Base-by-base conservation (phyloP, 2,888 invertebrate species). In the Laspeyria flexula region DNA sequence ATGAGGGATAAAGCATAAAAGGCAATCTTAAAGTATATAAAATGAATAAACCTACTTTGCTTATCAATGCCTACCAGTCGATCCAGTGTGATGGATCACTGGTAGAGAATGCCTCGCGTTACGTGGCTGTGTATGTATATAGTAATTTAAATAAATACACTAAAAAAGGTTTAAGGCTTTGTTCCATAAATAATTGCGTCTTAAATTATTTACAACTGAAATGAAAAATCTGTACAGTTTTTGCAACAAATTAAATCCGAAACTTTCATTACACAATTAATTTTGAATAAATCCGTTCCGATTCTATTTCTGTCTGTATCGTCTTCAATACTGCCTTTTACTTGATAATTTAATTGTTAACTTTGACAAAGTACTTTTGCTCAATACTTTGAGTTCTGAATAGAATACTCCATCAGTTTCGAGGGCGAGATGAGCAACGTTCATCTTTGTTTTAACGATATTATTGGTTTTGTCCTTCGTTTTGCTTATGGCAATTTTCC, bases 271-370 rank as follows among this genome's bases (percentile, higher is more conserved):
- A 23, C 12, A 27, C 13, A 6, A 27, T 25, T 39, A 6, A 39
- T 25, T 39, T 13, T 9, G 31, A 31, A 41, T 16, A 21, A 38
- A 42, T 42, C 31, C 30, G 10, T 41, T 9, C 3, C 16, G 30
- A 41, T 41, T 31, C 6, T 30, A 12, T 41, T 41, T 41, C 30
- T 21, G 5, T 11, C 15, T 13, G 10, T 13, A 31, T 31, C 31
- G 11, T 42, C 25, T 10, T 34, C 30, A 21, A 51, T 56, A 44
- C 40, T 23, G 42, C 34, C 40, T 31, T 49, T 54, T 37, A 60
- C 45, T 55, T 55, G 40, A 48, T 48, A 47, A 58, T 64, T 64
- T 44, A 45, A 64, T 61, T 59, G 59, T 18, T 34, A 65, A 59
- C 55, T 61, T 64, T 45, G 43, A 64, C 61, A 64, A 64, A 45